Evolutionary conservation across 2,113 vertebrate genomes (phyloP), one percentile per base, ranked within the genome.

Genomic region (Sitta europaea): DNA sequence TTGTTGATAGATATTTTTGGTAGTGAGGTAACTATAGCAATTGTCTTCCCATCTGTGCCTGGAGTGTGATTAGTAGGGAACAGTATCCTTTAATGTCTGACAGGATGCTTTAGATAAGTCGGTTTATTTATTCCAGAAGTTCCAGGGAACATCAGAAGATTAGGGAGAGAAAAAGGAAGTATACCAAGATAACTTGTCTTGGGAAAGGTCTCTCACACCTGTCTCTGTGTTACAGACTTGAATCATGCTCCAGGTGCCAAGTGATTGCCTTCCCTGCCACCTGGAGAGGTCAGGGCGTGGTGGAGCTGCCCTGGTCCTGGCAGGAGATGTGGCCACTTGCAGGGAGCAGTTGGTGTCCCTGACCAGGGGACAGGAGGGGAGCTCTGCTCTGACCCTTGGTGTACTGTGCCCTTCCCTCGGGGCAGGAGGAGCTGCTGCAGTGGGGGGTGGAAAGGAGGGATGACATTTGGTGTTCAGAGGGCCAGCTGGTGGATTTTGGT

Each of bases 1-100:
- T 78, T 75, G 25, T 84, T 90, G 45, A 38, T 54, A 50, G 70
- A 23, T 94, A n/a, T 72, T 96, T 94, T 57, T 79, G 74, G 29
- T 76, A 68, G 66, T 53, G 62, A 93, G 74, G 57, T 85, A 87
- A 36, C 67, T 78, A 50, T 48, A 87, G 73, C 72, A 92, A 1
- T 84, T 78, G 62, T 81, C 54, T 85, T 82, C 33, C 29, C 62
- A 24, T 84, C 70, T 73, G 15, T 90, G 65, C 65, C 79, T 78
- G 72, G 17, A 45, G 12, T 59, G 22, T 62, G 59, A 42, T 55
- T 62, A 45, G 55, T 42, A 14, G 42, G n/a, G 71, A 79, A 28
- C 1, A 1, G 14, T 35, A 67, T 43, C 53, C 36, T 72, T 89
- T 81, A 40, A 59, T 57, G 70, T 65, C 76, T 75, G 80, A 68